Percentiles rank a stretch among this genome's conserved stretches.
These are phyloP conservation scores for Euzetes globulus DNA, from an alignment of 2,888 invertebrate genomes.

Conservation along the genomic window DNA sequence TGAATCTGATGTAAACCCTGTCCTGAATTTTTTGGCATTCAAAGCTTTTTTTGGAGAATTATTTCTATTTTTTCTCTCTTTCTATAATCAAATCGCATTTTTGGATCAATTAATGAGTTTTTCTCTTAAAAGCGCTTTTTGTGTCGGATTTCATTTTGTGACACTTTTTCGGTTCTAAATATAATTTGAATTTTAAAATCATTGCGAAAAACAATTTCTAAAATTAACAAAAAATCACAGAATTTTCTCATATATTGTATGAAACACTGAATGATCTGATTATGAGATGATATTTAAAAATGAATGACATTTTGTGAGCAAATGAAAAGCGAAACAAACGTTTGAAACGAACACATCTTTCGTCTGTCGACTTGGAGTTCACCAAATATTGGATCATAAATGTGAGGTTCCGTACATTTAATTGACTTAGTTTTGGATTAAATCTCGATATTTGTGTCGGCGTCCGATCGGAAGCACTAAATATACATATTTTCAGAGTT, in stretches of 20 bases:
- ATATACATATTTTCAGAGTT: neutral
- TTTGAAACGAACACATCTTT: neutral
- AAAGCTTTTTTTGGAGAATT: neutral
- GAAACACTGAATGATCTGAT: slow-evolving; percentile 25
- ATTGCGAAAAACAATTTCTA: neutral
- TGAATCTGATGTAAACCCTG: slow-evolving; percentile 23
- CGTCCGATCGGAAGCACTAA: slow-evolving; percentile 25
- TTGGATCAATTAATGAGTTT: neutral
- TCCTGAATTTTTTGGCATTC: slow-evolving; percentile 26
- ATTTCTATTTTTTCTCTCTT: neutral
- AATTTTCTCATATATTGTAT: slow-evolving; percentile 6
- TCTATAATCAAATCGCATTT: neutral
- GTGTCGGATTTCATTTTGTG: neutral
- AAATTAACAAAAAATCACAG: slow-evolving; percentile 29
- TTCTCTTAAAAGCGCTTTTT: neutral
- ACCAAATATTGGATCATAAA: neutral
- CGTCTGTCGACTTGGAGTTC: neutral
- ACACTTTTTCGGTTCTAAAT: neutral
- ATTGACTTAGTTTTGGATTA: slow-evolving; percentile 13
- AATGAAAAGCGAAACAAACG: neutral
- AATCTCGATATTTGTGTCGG: neutral
- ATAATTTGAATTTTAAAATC: neutral
- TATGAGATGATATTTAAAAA: slow-evolving; percentile 16
- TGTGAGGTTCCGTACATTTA: slow-evolving; percentile 1
- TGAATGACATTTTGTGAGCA: slow-evolving; percentile 19